These are phyloP conservation scores for Pseudopodoces humilis DNA, from an alignment of 2,113 vertebrate species.

Conservation along the genomic window DNA sequence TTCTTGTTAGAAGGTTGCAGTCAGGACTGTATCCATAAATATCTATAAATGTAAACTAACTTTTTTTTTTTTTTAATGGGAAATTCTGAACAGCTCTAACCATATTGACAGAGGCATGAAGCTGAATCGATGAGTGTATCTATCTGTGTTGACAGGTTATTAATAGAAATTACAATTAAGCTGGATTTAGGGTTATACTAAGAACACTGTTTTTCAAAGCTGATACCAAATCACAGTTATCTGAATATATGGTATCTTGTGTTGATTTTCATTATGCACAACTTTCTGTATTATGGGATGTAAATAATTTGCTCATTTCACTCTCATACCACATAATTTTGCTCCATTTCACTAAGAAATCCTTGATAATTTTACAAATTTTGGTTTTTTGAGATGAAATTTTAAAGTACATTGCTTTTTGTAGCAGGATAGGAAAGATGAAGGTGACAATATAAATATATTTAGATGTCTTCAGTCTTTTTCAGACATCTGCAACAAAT, in stretches of 20 bases:
- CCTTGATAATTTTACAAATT: neutral
- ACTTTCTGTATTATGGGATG: neutral
- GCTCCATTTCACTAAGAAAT: neutral
- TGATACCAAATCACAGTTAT: neutral
- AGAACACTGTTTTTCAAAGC: neutral
- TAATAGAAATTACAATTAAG: neutral
- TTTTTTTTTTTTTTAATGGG: neutral
- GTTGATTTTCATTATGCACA: neutral
- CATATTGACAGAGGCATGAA: neutral
- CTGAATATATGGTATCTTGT: neutral
- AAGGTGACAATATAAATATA: neutral
- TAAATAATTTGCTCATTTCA: neutral
- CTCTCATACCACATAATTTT: accelerated
- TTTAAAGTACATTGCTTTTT: neutral
- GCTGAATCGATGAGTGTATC: neutral
- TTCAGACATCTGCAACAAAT: neutral
- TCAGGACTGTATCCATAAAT: neutral
- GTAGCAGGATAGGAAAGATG: neutral
- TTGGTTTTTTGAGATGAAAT: neutral
- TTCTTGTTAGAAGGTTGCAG: neutral
- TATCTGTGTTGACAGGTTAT: neutral
- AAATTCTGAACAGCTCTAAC: neutral
- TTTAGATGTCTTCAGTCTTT: neutral
- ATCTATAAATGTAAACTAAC: neutral
- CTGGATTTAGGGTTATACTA: accelerated